A percentile compares a stretch with the other conserved stretches of the same genome.
phyloP scores from a whole-genome alignment of 2,888 invertebrate species.

The Holacanthella duospinosa region DNA sequence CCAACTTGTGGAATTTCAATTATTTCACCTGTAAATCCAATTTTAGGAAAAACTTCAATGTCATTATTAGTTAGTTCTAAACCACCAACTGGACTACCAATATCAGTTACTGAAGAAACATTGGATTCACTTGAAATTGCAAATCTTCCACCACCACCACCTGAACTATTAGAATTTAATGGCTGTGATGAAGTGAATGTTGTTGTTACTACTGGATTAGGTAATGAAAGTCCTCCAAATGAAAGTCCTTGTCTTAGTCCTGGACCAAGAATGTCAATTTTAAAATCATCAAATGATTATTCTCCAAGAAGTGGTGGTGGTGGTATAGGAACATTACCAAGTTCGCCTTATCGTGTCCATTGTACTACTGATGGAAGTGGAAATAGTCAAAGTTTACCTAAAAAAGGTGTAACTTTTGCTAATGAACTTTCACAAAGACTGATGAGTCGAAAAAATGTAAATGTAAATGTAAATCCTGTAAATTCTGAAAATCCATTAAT shows the following conservation, averaged over 20 bases:
- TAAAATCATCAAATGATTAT: too few relatives aligned
- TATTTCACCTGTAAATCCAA: neutral
- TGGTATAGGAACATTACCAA: neutral
- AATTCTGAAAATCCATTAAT: conserved; percentile 50
- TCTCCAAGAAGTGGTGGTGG: too few relatives aligned
- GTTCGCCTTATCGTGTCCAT: neutral
- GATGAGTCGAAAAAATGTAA: conserved; percentile 21
- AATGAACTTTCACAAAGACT: conserved; percentile 35
- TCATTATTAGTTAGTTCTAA: conserved; percentile 2
- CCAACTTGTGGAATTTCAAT: conserved; percentile 9
- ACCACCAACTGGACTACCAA: conserved; percentile 41
- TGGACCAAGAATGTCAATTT: neutral
- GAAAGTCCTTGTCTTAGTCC: neutral
- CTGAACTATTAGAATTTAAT: conserved; percentile 31
- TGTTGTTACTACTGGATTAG: neutral
- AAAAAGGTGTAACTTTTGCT: conserved; percentile 35
- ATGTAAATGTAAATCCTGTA: neutral
- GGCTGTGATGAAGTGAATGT: neutral
- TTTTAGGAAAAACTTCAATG: neutral
- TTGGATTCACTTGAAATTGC: conserved; percentile 29
- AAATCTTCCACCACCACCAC: conserved; percentile 40
- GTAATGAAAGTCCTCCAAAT: neutral
- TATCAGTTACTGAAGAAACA: conserved; percentile 39
- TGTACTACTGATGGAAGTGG: neutral
- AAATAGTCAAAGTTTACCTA: neutral